Evolutionary conservation across 2,888 invertebrate species (phyloP).

Genomic region (Drosophila kambysellisi): DNA sequence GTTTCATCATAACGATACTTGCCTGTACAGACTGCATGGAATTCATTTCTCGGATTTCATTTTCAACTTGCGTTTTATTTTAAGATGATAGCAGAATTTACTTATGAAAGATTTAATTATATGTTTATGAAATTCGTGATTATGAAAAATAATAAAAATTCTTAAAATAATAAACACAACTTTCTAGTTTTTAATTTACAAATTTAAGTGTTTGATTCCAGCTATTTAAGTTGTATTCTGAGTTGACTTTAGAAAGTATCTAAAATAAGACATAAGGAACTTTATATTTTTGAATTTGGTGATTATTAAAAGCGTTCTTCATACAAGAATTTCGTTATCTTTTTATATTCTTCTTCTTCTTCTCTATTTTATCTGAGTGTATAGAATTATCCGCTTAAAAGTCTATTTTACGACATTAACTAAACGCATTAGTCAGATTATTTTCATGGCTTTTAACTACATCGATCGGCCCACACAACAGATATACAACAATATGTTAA

Average conservation of each 20-base stretch:
- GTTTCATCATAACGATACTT: not conserved
- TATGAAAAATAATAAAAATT: too few relatives aligned
- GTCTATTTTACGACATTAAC: slow-evolving; percentile 28
- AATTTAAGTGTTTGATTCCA: not conserved
- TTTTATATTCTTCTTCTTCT: not conserved
- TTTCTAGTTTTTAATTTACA: not conserved
- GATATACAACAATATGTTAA: slow-evolving; percentile 48
- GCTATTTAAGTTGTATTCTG: too few relatives aligned
- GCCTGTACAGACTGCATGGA: not conserved
- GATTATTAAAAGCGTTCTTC: not conserved
- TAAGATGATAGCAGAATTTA: too few relatives aligned
- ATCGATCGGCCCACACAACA: slow-evolving; percentile 3
- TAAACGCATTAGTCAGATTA: slow-evolving; percentile 33
- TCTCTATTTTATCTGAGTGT: not conserved
- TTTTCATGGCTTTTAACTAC: slow-evolving; percentile 10
- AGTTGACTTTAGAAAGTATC: not conserved
- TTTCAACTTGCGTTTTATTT: not conserved
- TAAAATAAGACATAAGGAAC: not conserved
- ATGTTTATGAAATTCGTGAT: too few relatives aligned
- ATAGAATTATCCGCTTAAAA: not conserved
- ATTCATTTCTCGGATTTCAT: not conserved
- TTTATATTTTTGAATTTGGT: not conserved
- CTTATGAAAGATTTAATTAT: too few relatives aligned
- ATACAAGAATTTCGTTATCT: not conserved
- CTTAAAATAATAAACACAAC: too few relatives aligned